These are phyloP conservation scores for Myzus persicae DNA, from an alignment of 1,140 invertebrate genomes.

Conservation along the genomic window DNA sequence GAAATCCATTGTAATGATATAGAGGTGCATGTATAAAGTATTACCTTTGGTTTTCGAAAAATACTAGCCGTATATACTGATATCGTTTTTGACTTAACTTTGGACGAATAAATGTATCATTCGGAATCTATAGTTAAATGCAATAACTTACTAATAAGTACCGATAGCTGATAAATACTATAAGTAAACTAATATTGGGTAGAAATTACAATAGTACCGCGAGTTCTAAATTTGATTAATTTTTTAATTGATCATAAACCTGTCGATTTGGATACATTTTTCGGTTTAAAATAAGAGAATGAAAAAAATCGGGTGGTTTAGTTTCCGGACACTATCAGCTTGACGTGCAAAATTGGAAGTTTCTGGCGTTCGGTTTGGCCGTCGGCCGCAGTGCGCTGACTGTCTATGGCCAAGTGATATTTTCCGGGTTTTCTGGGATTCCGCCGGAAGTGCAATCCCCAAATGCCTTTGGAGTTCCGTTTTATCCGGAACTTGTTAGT, in stretches of 20 bases:
- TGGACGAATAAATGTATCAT: too few species aligned
- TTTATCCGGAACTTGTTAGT: conserved; percentile 11
- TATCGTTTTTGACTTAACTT: too few species aligned
- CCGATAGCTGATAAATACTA: too few species aligned
- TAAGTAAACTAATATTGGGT: neutral
- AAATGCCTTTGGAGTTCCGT: conserved; percentile 3
- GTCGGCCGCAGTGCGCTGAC: neutral
- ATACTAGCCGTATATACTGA: too few species aligned
- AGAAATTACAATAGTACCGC: neutral
- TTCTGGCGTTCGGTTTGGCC: neutral
- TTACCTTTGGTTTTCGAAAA: neutral
- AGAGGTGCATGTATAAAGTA: too few species aligned
- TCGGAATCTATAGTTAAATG: too few species aligned
- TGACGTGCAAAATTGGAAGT: conserved; percentile 37
- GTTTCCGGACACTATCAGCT: conserved; percentile 25
- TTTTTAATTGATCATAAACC: neutral
- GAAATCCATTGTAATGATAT: too few species aligned
- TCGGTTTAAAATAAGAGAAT: neutral
- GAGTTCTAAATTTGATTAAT: neutral
- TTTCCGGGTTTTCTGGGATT: neutral
- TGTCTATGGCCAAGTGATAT: conserved; percentile 25
- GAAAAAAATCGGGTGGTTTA: neutral
- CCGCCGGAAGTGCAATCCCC: conserved; percentile 42
- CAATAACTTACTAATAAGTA: too few species aligned
- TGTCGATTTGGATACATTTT: neutral